phyloP scores from a whole-genome alignment of 2,888 invertebrate species.

The Rhaphigaster nebulosa region DNA sequence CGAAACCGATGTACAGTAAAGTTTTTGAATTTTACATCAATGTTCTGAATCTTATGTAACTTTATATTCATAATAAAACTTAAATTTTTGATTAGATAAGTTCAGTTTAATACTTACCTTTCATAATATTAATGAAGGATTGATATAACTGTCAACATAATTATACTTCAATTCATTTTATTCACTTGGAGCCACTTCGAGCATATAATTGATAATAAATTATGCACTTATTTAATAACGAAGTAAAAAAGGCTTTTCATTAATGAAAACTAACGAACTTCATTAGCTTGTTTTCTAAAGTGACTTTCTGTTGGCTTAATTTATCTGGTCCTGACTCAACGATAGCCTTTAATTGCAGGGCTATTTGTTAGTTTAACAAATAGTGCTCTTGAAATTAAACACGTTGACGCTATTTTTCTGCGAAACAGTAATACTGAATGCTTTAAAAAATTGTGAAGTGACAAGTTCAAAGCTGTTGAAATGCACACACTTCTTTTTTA shows the following conservation, averaged over 20 bases:
- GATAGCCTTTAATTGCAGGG: background rate
- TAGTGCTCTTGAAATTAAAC: background rate
- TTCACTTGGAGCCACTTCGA: background rate
- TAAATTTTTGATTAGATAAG: too few relatives aligned
- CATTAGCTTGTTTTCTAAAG: slow-evolving; percentile 29
- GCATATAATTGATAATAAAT: background rate
- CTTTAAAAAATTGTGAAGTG: background rate
- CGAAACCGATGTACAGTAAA: too few relatives aligned
- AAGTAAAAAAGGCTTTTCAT: background rate
- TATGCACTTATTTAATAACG: background rate
- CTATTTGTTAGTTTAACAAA: background rate
- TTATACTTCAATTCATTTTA: background rate
- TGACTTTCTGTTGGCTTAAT: background rate
- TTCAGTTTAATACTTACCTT: too few relatives aligned
- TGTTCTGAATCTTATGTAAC: too few relatives aligned
- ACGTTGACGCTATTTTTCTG: background rate
- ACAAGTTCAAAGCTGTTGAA: background rate
- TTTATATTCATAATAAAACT: too few relatives aligned
- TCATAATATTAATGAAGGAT: too few relatives aligned
- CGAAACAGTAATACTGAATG: background rate
- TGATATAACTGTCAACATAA: background rate
- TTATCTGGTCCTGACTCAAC: background rate
- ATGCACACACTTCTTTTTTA: background rate
- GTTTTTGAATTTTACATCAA: too few relatives aligned
- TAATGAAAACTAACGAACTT: background rate